These are phyloP conservation scores for Rhynchopsitta pachyrhyncha DNA, from an alignment of 2,113 vertebrate species.

Conservation along the genomic window DNA sequence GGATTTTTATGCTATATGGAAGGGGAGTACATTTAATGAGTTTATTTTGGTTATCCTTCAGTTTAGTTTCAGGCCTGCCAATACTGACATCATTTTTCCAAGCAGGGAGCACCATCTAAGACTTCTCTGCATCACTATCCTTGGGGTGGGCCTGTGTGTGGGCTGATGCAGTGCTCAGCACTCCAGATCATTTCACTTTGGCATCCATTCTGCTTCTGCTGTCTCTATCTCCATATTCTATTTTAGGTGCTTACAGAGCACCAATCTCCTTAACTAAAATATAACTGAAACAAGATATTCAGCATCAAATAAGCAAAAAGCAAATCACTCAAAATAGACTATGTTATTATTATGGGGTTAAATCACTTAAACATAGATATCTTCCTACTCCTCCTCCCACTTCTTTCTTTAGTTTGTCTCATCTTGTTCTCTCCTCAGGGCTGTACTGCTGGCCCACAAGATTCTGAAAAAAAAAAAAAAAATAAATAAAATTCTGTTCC, in stretches of 20 bases:
- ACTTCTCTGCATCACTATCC: slow-evolving; percentile 52
- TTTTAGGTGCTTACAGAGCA: slow-evolving; percentile 54
- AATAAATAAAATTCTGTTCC: neutral
- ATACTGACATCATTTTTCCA: slow-evolving; percentile 64
- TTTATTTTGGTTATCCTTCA: slow-evolving; percentile 59
- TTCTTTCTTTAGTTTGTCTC: slow-evolving; percentile 33
- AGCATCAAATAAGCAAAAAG: slow-evolving; percentile 50
- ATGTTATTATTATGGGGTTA: slow-evolving; percentile 26
- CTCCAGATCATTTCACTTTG: slow-evolving; percentile 66
- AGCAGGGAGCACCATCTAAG: slow-evolving; percentile 59
- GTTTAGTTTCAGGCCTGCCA: slow-evolving; percentile 8
- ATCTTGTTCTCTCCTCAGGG: slow-evolving; percentile 2
- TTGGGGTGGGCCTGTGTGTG: slow-evolving; percentile 54
- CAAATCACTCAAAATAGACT: slow-evolving; percentile 15
- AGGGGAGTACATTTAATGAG: slow-evolving; percentile 29
- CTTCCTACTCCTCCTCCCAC: slow-evolving; percentile 32
- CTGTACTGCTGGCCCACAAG: neutral
- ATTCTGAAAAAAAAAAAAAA: neutral
- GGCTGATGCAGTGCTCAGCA: slow-evolving; percentile 60
- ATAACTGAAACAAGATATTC: slow-evolving; percentile 54
- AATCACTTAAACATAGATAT: slow-evolving; percentile 17
- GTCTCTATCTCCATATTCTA: slow-evolving; percentile 57
- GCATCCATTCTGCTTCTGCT: slow-evolving; percentile 59
- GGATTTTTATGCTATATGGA: neutral
- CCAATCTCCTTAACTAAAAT: slow-evolving; percentile 44